Percentiles rank a stretch among this genome's conserved stretches.
These are phyloP conservation scores for Deilephila porcellus DNA, from an alignment of 2,888 invertebrate species.

Conservation along the genomic window DNA sequence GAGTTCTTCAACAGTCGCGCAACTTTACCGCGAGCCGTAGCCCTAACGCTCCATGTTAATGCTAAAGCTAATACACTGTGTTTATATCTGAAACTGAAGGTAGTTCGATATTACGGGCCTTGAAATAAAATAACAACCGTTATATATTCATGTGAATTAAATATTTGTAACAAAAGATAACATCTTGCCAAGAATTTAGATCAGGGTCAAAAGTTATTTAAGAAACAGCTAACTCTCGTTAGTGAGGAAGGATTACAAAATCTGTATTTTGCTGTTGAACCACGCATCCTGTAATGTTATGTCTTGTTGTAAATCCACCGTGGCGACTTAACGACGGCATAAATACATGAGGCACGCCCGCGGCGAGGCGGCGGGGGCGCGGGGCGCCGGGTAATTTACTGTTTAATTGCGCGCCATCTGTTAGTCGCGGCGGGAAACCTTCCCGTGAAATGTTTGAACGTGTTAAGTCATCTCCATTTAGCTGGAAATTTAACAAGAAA, in stretches of 20 bases:
- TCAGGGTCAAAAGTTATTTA: too few species aligned
- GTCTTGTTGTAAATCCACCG: conserved; percentile 52
- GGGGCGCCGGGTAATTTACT: conserved; percentile 53
- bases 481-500: conserved; percentile 30
- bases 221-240: background rate
- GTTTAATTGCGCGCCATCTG: conserved; percentile 72
- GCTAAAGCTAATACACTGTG: background rate
- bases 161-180: too few species aligned
- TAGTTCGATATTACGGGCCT: background rate
- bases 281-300: background rate
- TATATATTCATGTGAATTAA: too few species aligned
- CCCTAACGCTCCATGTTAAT: too few species aligned
- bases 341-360: conserved; percentile 51
- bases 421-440: conserved; percentile 53
- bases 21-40: background rate
- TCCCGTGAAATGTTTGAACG: conserved; percentile 31
- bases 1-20: conserved; percentile 1
- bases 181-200: too few species aligned
- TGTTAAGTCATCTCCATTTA: conserved; percentile 24
- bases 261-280: conserved; percentile 5
- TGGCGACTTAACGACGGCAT: conserved; percentile 68
- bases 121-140: background rate
- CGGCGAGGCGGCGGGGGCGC: conserved; percentile 33
- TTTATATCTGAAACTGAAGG: background rate
- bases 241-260: background rate